These are phyloP conservation scores for Catharus minimus DNA, from an alignment of 2,113 vertebrate species.

Conservation along the genomic window DNA sequence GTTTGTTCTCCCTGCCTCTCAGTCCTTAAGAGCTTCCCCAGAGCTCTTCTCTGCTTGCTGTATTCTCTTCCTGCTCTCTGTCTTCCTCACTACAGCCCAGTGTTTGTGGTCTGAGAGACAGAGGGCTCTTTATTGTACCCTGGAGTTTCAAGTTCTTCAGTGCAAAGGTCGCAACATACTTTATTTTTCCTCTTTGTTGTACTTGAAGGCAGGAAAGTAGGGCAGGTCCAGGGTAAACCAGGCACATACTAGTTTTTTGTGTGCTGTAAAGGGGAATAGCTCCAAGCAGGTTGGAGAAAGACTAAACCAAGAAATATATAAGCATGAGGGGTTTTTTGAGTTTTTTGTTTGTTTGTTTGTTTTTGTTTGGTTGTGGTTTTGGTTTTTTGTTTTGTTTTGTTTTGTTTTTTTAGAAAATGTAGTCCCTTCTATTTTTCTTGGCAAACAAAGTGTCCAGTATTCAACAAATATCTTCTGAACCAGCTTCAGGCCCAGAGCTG, in stretches of 20 bases:
- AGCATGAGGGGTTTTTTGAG: not conserved
- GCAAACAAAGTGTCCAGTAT: slow-evolving; percentile 8
- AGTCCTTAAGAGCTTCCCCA: not conserved
- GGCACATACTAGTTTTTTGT: not conserved
- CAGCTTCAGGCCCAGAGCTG: not conserved
- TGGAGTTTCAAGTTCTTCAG: not conserved
- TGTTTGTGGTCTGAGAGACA: not conserved
- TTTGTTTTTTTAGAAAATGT: not conserved
- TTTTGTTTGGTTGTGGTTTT: too few species aligned
- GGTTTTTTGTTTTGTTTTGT: too few species aligned
- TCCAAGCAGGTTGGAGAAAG: not conserved
- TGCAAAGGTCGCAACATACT: not conserved
- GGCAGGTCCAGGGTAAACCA: not conserved
- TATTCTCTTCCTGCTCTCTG: not conserved
- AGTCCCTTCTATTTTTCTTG: not conserved
- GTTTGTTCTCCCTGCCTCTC: not conserved
- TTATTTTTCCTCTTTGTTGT: not conserved
- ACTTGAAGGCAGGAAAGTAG: not conserved
- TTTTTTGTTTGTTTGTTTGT: too few species aligned
- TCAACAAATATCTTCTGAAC: not conserved
- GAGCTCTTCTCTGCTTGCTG: not conserved
- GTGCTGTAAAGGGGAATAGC: not conserved
- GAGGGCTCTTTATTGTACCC: not conserved
- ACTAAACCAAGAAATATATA: not conserved
- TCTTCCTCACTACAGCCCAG: not conserved